phyloP scores from a whole-genome alignment of 2,888 invertebrate genomes.

The Drosophila stalkeri region DNA sequence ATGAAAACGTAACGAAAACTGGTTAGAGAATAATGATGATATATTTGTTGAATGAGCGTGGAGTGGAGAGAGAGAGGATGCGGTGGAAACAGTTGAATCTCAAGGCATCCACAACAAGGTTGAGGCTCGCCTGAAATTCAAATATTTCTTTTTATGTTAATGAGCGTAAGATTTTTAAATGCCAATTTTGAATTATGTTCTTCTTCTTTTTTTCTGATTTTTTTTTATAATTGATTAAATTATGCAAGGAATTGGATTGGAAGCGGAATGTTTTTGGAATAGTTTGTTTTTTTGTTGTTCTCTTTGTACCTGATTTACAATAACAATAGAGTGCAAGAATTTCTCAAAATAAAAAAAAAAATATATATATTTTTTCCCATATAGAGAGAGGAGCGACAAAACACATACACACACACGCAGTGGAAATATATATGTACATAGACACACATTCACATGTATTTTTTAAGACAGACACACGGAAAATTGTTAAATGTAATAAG shows the following conservation, averaged over 20 bases:
- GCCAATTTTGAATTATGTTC: slow-evolving; percentile 43
- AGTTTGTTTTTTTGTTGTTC: not conserved
- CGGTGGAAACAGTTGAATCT: slow-evolving; percentile 59
- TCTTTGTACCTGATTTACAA: slow-evolving; percentile 17
- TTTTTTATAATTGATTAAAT: slow-evolving; percentile 7
- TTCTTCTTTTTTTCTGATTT: slow-evolving; percentile 13
- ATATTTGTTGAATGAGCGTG: slow-evolving; percentile 54
- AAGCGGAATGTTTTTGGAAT: slow-evolving; percentile 25
- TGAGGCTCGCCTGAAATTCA: slow-evolving; percentile 42
- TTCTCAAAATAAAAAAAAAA: slow-evolving; percentile 2
- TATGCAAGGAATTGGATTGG: slow-evolving; percentile 35
- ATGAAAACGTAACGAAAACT: slow-evolving; percentile 2
- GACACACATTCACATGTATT: slow-evolving; percentile 16
- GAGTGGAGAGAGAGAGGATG: slow-evolving; percentile 66
- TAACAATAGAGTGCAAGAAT: slow-evolving; percentile 44
- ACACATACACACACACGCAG: slow-evolving; percentile 6
- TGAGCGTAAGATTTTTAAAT: slow-evolving; percentile 53
- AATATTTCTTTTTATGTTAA: slow-evolving; percentile 57
- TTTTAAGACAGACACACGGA: slow-evolving; percentile 17
- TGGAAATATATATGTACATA: slow-evolving; percentile 17
- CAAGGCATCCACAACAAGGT: not conserved
- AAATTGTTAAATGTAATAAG: not conserved
- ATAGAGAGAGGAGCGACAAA: slow-evolving; percentile 5
- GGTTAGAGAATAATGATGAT: slow-evolving; percentile 25
- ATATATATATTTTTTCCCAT: slow-evolving; percentile 16